Percentiles rank a stretch among this genome's conserved stretches.
phyloP scores from a whole-genome alignment of 2,113 vertebrate species.

The Urocitellus parryii region DNA sequence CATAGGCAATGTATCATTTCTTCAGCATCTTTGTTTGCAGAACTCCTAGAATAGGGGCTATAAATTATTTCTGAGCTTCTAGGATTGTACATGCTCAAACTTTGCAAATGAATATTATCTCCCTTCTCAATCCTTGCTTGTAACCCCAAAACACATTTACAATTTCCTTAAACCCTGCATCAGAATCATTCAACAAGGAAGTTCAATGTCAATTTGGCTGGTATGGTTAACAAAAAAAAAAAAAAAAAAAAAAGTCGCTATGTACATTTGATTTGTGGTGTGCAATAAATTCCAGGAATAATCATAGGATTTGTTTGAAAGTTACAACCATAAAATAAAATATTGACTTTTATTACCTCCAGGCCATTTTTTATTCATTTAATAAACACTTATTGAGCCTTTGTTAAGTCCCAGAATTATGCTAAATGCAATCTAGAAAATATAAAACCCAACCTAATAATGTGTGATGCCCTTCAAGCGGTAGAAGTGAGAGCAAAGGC shows the following conservation, averaged over 20 bases:
- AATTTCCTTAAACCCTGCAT: background rate
- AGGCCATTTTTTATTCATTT: background rate
- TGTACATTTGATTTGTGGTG: conserved; percentile 23
- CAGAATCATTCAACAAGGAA: background rate
- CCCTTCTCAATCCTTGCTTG: background rate
- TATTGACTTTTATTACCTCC: background rate
- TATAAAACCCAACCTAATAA: background rate
- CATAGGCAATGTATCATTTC: background rate
- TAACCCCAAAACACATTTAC: conserved; percentile 18
- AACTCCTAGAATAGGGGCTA: background rate
- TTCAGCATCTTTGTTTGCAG: background rate
- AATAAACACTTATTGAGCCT: conserved; percentile 9
- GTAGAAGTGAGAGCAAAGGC: background rate
- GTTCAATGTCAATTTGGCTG: background rate
- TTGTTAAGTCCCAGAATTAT: background rate
- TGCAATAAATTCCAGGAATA: conserved; percentile 17
- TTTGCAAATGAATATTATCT: background rate
- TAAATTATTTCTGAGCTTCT: conserved; percentile 16
- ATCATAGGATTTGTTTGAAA: conserved; percentile 52
- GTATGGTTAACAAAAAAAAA: no score
- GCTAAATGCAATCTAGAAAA: background rate
- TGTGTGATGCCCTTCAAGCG: background rate
- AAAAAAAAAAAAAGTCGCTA: background rate
- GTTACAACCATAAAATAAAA: conserved; percentile 21
- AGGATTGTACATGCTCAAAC: background rate